These are phyloP conservation scores for Crypturellus undulatus DNA, from an alignment of 2,113 vertebrate genomes.

Conservation along the genomic window DNA sequence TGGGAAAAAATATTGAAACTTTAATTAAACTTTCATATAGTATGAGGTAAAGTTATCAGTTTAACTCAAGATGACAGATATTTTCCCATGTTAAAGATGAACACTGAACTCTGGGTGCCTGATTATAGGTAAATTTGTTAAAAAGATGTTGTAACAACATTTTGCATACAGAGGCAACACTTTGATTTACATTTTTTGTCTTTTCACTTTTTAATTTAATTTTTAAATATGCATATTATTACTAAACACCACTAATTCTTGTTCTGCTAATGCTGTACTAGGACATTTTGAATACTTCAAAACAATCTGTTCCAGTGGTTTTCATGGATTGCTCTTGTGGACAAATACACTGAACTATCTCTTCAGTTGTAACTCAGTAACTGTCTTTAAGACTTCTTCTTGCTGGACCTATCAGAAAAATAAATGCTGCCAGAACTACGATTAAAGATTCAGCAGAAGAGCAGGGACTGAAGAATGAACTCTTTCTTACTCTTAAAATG, in stretches of 20 bases:
- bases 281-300: background rate
- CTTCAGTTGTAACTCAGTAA: background rate
- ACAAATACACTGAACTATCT: background rate
- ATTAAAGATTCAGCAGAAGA: background rate
- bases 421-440: background rate
- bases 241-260: background rate
- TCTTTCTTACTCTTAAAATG: background rate
- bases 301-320: background rate
- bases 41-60: background rate
- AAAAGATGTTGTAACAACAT: background rate
- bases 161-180: background rate
- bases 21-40: background rate
- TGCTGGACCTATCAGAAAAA: background rate
- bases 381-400: background rate
- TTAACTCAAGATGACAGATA: fast-evolving
- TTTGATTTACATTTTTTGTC: background rate
- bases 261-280: background rate
- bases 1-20: background rate
- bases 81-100: background rate
- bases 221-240: background rate
- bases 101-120: background rate
- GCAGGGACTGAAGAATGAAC: background rate
- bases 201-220: background rate
- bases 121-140: background rate
- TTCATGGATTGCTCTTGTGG: background rate